Conservation (phyloP, 1,140 invertebrate genomes). For the Episyrphus balteatus region DNA sequence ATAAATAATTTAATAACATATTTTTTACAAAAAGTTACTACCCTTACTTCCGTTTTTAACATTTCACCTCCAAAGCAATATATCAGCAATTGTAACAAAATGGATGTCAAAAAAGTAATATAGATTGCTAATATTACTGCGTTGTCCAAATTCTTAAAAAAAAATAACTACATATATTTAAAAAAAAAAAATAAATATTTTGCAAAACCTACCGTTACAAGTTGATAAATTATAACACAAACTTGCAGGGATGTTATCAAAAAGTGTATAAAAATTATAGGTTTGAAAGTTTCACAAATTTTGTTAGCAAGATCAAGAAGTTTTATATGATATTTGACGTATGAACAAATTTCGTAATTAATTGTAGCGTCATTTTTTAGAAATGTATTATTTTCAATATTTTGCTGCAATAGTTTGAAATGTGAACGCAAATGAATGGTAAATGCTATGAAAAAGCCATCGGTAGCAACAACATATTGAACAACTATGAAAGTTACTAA, state of each 20-base stretch:
- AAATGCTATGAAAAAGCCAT: constrained; percentile 26
- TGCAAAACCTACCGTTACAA: constrained; percentile 18
- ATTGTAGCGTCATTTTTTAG: background rate
- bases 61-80: constrained; percentile 32
- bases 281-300: constrained; percentile 17
- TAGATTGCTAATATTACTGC: constrained; percentile 20
- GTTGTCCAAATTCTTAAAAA: constrained; percentile 20
- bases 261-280: constrained; percentile 30
- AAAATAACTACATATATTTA: too few relatives aligned
- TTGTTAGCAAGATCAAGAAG: constrained; percentile 13
- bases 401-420: constrained; percentile 20
- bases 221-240: constrained; percentile 33
- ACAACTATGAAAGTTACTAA: constrained; percentile 22
- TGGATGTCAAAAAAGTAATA: constrained; percentile 22
- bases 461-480: constrained; percentile 21
- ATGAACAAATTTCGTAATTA: constrained; percentile 4
- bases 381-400: constrained; percentile 11
- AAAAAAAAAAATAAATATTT: background rate
- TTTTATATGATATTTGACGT: constrained; percentile 16
- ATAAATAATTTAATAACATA: background rate
- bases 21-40: background rate
- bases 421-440: constrained; percentile 27
- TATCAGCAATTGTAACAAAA: constrained; percentile 28
- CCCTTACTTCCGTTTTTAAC: constrained; percentile 23
- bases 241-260: constrained; percentile 28